Percentiles rank a stretch among this genome's conserved stretches.
phyloP scores from a whole-genome alignment of 2,888 invertebrate genomes.

The Troglohyphantes excavatus region DNA sequence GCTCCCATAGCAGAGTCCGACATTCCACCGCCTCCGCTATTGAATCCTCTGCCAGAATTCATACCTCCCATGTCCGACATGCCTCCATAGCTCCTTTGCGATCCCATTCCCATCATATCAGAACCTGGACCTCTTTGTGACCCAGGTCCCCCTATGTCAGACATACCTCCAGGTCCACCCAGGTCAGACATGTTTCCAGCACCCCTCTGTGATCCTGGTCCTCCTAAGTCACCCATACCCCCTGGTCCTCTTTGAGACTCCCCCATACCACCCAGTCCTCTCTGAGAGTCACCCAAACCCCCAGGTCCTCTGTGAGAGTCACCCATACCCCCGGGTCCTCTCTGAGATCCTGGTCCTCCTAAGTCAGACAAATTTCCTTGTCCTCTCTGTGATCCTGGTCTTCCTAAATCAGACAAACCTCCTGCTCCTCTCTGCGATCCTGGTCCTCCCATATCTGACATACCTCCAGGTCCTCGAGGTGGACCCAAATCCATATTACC shows the following conservation, averaged over 20 bases:
- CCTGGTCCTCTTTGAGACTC: background rate
- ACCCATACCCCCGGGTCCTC: slow-evolving; percentile 24
- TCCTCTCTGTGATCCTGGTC: slow-evolving; percentile 6
- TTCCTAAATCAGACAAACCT: slow-evolving; percentile 3
- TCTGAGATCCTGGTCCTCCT: slow-evolving; percentile 2
- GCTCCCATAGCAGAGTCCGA: slow-evolving; percentile 50
- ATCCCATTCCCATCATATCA: slow-evolving; percentile 41
- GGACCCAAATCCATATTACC: slow-evolving; percentile 5
- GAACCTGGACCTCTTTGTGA: slow-evolving; percentile 26
- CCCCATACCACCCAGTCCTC: background rate
- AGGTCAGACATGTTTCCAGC: slow-evolving; percentile 26
- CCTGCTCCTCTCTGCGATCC: slow-evolving; percentile 20
- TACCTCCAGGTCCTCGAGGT: slow-evolving; percentile 18
- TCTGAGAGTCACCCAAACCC: background rate
- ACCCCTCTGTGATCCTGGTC: background rate
- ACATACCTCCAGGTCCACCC: slow-evolving; percentile 47
- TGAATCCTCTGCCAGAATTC: slow-evolving; percentile 9
- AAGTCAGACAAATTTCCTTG: background rate
- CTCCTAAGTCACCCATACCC: slow-evolving; percentile 16
- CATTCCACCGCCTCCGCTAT: slow-evolving; percentile 16
- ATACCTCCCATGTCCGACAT: slow-evolving; percentile 45
- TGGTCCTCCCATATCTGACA: slow-evolving; percentile 15
- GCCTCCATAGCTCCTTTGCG: slow-evolving; percentile 25
- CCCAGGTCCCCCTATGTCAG: slow-evolving; percentile 50
- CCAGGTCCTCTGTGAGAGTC: slow-evolving; percentile 10